phyloP scores from a whole-genome alignment of 1,140 invertebrate genomes.

The Vanessa tameamea region DNA sequence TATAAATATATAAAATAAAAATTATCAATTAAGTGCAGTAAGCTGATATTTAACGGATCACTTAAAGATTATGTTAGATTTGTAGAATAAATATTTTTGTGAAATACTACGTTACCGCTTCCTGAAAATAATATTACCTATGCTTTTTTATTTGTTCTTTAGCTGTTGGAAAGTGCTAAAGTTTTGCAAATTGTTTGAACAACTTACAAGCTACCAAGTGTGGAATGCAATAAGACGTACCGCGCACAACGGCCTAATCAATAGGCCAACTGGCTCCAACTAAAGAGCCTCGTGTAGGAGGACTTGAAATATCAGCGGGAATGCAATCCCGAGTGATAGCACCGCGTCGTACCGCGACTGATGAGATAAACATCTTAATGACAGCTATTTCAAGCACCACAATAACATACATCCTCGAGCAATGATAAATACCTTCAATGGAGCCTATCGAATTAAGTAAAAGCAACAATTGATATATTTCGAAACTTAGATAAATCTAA shows the following conservation, averaged over 20 bases:
- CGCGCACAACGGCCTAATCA: constrained; percentile 22
- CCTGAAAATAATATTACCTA: too few relatives aligned
- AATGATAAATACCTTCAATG: constrained; percentile 10
- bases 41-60: too few relatives aligned
- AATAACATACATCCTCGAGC: background rate
- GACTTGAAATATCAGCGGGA: constrained; percentile 20
- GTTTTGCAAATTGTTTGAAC: constrained; percentile 12
- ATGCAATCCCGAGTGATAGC: background rate
- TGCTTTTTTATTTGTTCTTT: too few relatives aligned
- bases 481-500: constrained; percentile 7
- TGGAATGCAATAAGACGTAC: constrained; percentile 46
- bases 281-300: constrained; percentile 51
- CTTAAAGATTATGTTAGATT: too few relatives aligned
- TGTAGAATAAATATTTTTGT: too few relatives aligned
- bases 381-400: constrained; percentile 14
- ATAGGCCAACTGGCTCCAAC: constrained; percentile 39
- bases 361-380: constrained; percentile 10
- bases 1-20: too few relatives aligned
- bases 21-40: too few relatives aligned
- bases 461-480: constrained; percentile 7
- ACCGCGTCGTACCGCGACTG: background rate
- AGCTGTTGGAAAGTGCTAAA: too few relatives aligned
- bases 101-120: too few relatives aligned
- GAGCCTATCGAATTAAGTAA: background rate
- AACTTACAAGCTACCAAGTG: constrained; percentile 39